Base-by-base conservation (phyloP, 2,113 vertebrate genomes). In the Hydropotes inermis region DNA sequence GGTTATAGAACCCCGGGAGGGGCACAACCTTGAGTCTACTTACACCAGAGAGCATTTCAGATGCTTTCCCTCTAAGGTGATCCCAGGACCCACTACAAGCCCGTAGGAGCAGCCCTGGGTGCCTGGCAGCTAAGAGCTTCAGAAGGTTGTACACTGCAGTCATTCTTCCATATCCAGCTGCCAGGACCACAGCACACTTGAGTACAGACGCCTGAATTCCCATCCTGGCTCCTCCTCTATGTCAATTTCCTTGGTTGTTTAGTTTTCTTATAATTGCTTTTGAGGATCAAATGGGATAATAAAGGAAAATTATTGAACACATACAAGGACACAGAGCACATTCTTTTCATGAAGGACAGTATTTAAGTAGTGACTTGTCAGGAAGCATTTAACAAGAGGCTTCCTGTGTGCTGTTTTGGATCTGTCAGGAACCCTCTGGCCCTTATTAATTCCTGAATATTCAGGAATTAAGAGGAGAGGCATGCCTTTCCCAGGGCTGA, bases 101-200 rank as follows among this genome's bases (percentile, higher is more conserved):
- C 6, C 13, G 1, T 45, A 7, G 23, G 17, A 36, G 9, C 17
- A 3, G 13, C 36, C 21, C 5, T 11, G 19, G 17, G 43, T n/a
- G 21, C 23, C 87, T 11, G 43, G 64, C 23, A 36, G 52, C 45
- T 13, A 19, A 16, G 7, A 58, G 13, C 33, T 74, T 19, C 6
- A 61, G 30, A 50, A 74, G 4, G 0, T 6, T 7, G 8, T 13
- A 12, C 5, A 36, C 11, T 14, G 58, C 0, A 5, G 16, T 54
- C 6, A 57, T 45, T 58, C 13, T 55, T 55, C 21, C 23, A 19
- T 15, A 19, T 7, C 27, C 33, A 39, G 4, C 6, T 84, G 30
- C 50, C 39, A 28, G 67, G 50, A 52, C 85, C 58, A 25, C 25
- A 60, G 61, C 85, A 58, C 55, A 6, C 30, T 1, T 82, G 30